Conservation (phyloP, 2,888 invertebrate genomes). For the Pristionchus fissidentatus region DNA sequence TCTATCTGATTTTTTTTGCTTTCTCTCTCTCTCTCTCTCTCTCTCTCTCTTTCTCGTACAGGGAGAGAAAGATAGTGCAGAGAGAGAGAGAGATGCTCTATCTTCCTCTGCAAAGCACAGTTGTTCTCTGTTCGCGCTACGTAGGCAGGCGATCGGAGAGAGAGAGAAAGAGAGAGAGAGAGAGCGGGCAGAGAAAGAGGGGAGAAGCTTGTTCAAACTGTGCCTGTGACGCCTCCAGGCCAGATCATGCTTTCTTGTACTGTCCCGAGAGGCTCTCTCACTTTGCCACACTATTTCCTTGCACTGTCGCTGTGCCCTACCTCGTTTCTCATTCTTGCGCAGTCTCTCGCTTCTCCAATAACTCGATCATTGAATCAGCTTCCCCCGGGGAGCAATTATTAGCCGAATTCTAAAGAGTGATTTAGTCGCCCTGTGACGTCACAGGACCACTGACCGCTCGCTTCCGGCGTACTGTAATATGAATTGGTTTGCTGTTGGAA, state of each 20-base stretch:
- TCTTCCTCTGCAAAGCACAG: not conserved
- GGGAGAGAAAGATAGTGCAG: not conserved
- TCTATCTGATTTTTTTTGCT: not conserved
- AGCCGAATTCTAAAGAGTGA: no score
- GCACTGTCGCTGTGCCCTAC: not conserved
- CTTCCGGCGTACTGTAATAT: no score
- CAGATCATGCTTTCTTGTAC: conserved; percentile 2
- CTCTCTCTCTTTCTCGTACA: not conserved
- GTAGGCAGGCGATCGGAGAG: no score
- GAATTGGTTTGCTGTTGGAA: no score
- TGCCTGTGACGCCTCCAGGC: conserved; percentile 8
- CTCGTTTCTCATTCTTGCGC: not conserved
- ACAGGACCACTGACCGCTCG: no score
- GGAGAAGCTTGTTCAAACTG: not conserved
- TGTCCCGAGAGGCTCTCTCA: not conserved
- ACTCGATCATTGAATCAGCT: conserved; percentile 2
- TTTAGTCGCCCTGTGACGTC: no score
- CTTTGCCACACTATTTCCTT: no score
- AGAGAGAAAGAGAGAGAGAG: not conserved
- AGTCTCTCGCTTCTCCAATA: not conserved
- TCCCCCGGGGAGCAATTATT: no score
- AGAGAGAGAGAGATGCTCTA: not conserved
- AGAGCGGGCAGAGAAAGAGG: not conserved
- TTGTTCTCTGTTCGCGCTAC: conserved; percentile 18
- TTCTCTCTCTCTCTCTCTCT: not conserved